phyloP scores from a whole-genome alignment of 2,113 vertebrate species.

The Scophthalmus maximus region DNA sequence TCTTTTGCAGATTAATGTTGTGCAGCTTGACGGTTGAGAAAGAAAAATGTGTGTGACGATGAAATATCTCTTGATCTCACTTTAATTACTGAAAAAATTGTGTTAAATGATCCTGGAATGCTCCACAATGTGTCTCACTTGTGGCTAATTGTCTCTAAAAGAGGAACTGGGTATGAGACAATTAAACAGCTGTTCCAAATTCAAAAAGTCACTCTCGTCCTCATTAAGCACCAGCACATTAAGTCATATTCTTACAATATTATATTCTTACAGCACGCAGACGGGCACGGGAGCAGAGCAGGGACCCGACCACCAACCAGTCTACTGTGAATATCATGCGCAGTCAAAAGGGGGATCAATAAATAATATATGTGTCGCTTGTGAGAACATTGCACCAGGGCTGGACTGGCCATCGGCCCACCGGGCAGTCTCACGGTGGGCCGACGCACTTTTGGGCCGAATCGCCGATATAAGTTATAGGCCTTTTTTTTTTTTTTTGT shows the following conservation, averaged over 20 bases:
- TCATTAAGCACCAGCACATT: conserved; percentile 6
- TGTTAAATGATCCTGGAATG: conserved; percentile 2
- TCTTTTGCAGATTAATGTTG: background rate
- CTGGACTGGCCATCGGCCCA: no score
- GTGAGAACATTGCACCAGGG: background rate
- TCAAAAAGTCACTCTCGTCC: background rate
- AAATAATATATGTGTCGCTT: background rate
- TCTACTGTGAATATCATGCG: conserved; percentile 40
- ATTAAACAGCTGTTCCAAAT: conserved; percentile 3
- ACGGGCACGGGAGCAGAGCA: background rate
- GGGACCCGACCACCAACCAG: background rate
- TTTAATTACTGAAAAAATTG: conserved; percentile 1
- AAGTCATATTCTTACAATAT: background rate
- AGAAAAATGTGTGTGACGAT: background rate
- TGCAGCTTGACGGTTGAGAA: background rate
- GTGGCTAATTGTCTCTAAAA: conserved; percentile 4
- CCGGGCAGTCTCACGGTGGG: no score
- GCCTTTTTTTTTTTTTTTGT: no score
- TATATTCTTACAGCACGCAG: conserved; percentile 2
- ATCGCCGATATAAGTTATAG: no score
- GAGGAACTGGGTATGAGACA: conserved; percentile 1
- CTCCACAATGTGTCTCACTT: background rate
- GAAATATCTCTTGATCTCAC: background rate
- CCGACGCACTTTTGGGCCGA: no score
- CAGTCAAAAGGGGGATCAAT: background rate